Evolutionary conservation across 2,113 vertebrate species (phyloP).

Genomic region (Paratilapia polleni): DNA sequence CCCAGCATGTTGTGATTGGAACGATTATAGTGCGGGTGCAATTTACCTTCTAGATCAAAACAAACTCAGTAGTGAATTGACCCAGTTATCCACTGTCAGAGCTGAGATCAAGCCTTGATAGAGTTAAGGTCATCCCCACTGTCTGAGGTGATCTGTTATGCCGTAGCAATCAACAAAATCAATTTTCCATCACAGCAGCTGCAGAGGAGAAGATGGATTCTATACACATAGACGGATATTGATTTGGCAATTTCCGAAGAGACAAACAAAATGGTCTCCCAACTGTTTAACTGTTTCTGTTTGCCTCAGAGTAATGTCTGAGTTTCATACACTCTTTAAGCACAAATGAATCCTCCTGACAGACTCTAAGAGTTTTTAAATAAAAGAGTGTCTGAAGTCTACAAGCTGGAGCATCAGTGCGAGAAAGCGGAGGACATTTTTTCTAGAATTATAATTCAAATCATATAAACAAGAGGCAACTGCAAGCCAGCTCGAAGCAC

Average conservation of each 20-base stretch:
- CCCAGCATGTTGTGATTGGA: conserved; percentile 25
- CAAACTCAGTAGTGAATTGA: conserved; percentile 10
- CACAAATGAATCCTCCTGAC: background rate
- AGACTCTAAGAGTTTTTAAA: background rate
- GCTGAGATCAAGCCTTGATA: conserved; percentile 30
- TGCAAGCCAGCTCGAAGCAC: background rate
- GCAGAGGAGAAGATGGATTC: conserved; percentile 48
- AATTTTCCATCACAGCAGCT: conserved; percentile 47
- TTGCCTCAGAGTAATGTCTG: conserved; percentile 14
- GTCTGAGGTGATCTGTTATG: conserved; percentile 38
- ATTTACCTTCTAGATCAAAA: conserved; percentile 45
- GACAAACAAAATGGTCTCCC: conserved; percentile 41
- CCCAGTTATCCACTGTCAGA: conserved; percentile 37
- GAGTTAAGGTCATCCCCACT: conserved; percentile 48
- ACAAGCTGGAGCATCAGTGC: background rate
- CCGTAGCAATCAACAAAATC: conserved; percentile 55
- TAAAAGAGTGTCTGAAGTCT: background rate
- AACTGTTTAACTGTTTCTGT: conserved; percentile 37
- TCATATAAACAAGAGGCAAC: background rate
- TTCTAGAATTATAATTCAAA: background rate
- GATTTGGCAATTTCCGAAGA: conserved; percentile 50
- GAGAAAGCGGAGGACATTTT: background rate
- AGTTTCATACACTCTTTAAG: background rate
- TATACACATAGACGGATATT: conserved; percentile 48
- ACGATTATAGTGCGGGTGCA: background rate